These are phyloP conservation scores for Chironomus striatipennis DNA, from an alignment of 1,140 invertebrate genomes.

Conservation along the genomic window DNA sequence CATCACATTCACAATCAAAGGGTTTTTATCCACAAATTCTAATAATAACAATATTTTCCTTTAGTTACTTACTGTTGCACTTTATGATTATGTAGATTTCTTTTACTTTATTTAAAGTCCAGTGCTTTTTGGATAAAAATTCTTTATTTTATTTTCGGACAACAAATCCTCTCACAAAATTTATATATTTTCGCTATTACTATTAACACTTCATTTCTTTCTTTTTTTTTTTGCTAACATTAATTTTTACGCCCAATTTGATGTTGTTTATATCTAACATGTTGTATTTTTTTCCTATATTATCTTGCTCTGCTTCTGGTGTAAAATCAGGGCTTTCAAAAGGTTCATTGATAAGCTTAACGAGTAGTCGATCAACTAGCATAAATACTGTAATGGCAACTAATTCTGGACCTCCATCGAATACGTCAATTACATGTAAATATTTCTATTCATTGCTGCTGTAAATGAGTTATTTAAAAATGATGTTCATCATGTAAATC, in stretches of 20 bases:
- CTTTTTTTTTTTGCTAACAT: neutral
- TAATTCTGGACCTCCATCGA: constrained; percentile 58
- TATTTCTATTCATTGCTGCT: constrained; percentile 30
- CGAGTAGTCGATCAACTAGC: constrained; percentile 56
- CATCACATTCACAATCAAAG: constrained; percentile 44
- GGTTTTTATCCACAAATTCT: neutral
- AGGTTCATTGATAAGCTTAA: constrained; percentile 65
- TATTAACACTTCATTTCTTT: neutral
- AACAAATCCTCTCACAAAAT: neutral
- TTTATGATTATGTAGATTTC: too few relatives aligned
- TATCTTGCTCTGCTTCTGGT: neutral
- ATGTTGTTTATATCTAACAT: neutral
- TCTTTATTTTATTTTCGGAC: too few relatives aligned
- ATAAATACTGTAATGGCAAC: constrained; percentile 53
- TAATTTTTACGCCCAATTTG: constrained; percentile 6
- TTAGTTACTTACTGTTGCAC: too few relatives aligned
- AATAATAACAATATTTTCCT: neutral
- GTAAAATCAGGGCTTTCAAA: constrained; percentile 63
- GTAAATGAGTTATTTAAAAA: too few relatives aligned
- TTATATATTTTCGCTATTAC: neutral
- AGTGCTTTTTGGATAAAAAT: too few relatives aligned
- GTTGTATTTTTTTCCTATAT: neutral
- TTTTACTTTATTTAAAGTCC: too few relatives aligned
- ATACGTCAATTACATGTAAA: constrained; percentile 56
- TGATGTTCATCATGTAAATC: too few relatives aligned